Percentiles rank a stretch among this genome's conserved stretches.
Evolutionary conservation across 2,113 vertebrate genomes (phyloP).

Genomic region (Epinephelus fuscoguttatus): DNA sequence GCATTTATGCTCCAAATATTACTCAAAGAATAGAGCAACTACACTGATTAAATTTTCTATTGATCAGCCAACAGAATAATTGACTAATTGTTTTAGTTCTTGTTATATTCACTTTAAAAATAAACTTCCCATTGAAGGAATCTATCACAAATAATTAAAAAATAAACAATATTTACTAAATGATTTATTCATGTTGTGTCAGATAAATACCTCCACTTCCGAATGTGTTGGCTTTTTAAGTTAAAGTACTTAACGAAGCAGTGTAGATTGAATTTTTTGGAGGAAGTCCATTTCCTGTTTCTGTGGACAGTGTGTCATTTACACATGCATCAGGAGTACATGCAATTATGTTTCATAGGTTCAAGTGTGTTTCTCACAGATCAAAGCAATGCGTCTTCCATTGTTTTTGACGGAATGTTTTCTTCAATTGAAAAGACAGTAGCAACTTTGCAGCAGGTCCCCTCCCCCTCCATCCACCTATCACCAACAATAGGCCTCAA

Average conservation of each 20-base stretch:
- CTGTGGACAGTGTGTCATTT: not conserved
- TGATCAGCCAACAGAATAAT: not conserved
- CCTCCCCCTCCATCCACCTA: constrained; percentile 8
- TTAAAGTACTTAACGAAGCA: not conserved
- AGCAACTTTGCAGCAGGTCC: not conserved
- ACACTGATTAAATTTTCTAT: not conserved
- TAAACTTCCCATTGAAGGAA: not conserved
- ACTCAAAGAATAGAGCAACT: not conserved
- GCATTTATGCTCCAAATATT: not conserved
- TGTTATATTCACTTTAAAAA: not conserved
- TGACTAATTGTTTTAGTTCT: not conserved
- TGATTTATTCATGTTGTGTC: not conserved
- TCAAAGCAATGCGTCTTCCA: not conserved
- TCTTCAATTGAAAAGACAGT: not conserved
- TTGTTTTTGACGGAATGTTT: not conserved
- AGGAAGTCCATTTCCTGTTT: not conserved
- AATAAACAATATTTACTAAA: not conserved
- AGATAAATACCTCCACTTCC: not conserved
- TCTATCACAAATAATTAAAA: not conserved
- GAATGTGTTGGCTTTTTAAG: not conserved
- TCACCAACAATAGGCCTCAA: constrained; percentile 25
- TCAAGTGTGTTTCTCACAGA: not conserved
- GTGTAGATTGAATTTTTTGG: not conserved
- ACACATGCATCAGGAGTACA: not conserved
- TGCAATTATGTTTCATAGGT: not conserved